Base-by-base conservation (phyloP, 2,888 invertebrate genomes). In the Archaeoteleia sp. region DNA sequence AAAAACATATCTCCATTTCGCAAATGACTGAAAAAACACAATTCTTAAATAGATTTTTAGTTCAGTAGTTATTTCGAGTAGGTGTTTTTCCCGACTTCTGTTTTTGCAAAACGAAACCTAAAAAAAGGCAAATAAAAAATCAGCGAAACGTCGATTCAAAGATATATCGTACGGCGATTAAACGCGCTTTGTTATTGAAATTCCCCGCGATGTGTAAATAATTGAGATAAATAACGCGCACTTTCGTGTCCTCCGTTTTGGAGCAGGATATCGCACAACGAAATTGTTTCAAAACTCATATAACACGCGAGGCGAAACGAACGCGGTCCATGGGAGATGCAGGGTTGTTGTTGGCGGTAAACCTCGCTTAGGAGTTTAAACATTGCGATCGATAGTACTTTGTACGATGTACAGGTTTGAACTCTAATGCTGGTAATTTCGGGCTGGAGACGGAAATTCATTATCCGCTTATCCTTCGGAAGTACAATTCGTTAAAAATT, bases 221-320 rank as follows among this genome's bases (percentile, higher is more conserved):
- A 60, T 67, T 67, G 66, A 54, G 66, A 67, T 67, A 67, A 67
- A 67, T 60, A 67, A 67, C 66, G 60, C 48, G 53, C 46, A 45
- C 49, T 51, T 58, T 60, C 62, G 55, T 46, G 65, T 71, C 65
- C 54, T 46, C 45, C 42, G 67, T 65, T 69, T 67, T 63, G 55
- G 68, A 54, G 61, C 60, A 48, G 71, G 73, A 73, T 75, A n/a
- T n/a, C n/a, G n/a, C 72, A 73, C 74, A 74, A 71, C 70, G 71
- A 75, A 74, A 77, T 76, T 77, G 76, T 76, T 77, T 73, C 71
- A 74, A 76, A 75, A 75, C 74, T 76, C 73, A 72, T 74, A 74
- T 73, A 75, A 74, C 77, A 75, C 65, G 68, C 66, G 66, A 71
- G 72, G 72, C 66, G 67, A 72, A 74, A 75, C 71, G 71, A 67